A percentile compares a stretch with the other conserved stretches of the same genome.
These are phyloP conservation scores for Chromis chromis DNA, from an alignment of 2,797 vertebrate genomes.

Conservation along the genomic window DNA sequence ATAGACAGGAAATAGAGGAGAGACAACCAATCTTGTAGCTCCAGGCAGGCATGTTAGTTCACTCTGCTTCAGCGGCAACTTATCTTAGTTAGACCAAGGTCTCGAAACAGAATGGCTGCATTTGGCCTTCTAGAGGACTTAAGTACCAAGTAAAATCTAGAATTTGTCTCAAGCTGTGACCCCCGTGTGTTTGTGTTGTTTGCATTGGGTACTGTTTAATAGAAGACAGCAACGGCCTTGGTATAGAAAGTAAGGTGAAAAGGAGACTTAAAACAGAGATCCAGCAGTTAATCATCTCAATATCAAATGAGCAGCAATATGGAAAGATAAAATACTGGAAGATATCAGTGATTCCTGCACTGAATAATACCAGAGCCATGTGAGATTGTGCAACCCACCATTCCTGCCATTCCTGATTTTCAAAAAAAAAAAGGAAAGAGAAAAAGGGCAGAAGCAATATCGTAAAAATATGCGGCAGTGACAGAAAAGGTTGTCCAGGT, in stretches of 20 bases:
- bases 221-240: slow-evolving; percentile 7
- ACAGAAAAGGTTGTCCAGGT: not conserved
- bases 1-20: slow-evolving; percentile 37
- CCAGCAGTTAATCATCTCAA: slow-evolving; percentile 7
- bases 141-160: slow-evolving; percentile 1
- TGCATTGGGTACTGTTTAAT: slow-evolving; percentile 13
- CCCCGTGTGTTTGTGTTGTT: slow-evolving; percentile 9
- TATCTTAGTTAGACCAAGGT: slow-evolving; percentile 33
- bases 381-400: not conserved
- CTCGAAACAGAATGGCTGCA: slow-evolving; percentile 17
- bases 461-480: not conserved
- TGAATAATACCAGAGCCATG: not conserved
- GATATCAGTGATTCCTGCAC: not conserved
- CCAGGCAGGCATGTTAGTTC: slow-evolving; percentile 39
- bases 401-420: slow-evolving; percentile 4
- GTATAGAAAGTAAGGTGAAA: slow-evolving; percentile 10
- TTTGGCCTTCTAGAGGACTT: slow-evolving; percentile 9
- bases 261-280: slow-evolving; percentile 1
- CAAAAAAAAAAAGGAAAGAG: not conserved
- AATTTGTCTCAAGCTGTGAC: slow-evolving; percentile 26
- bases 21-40: slow-evolving; percentile 31
- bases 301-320: slow-evolving; percentile 7
- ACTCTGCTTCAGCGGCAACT: slow-evolving; percentile 23
- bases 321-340: not conserved
- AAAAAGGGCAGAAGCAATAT: not conserved